These are phyloP conservation scores for Tipula vernalis DNA, from an alignment of 2,888 invertebrate species.

Conservation along the genomic window DNA sequence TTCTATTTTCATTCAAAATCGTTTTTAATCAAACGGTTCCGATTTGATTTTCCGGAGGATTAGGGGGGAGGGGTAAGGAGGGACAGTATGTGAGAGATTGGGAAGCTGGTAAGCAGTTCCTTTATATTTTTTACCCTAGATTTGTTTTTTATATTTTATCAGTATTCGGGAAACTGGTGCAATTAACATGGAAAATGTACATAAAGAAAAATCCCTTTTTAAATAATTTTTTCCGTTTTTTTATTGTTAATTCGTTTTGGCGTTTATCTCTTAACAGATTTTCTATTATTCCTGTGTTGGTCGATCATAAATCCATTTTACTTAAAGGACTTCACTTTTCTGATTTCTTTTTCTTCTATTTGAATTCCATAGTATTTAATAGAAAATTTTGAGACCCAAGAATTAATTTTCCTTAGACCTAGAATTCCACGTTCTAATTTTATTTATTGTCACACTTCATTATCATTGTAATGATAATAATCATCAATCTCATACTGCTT, in stretches of 20 bases:
- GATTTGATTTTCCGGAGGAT: neutral
- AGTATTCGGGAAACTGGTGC: neutral
- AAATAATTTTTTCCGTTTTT: neutral
- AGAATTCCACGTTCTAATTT: neutral
- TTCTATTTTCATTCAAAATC: neutral
- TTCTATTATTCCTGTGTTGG: neutral
- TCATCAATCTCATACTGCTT: neutral
- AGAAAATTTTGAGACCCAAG: neutral
- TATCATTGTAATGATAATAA: neutral
- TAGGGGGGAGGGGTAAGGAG: neutral
- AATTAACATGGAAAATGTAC: neutral
- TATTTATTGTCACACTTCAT: neutral
- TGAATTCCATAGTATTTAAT: neutral
- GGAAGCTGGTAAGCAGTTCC: neutral
- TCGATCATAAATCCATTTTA: neutral
- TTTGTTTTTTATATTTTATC: neutral
- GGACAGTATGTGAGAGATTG: neutral
- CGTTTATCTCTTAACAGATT: neutral
- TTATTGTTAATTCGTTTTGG: neutral
- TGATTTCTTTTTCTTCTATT: neutral
- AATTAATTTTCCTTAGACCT: neutral
- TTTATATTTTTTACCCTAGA: neutral
- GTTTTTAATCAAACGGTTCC: neutral
- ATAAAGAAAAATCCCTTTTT: neutral
- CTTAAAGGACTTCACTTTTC: neutral